These are phyloP conservation scores for Fragum sueziense DNA, from an alignment of 2,888 invertebrate species.

Conservation along the genomic window DNA sequence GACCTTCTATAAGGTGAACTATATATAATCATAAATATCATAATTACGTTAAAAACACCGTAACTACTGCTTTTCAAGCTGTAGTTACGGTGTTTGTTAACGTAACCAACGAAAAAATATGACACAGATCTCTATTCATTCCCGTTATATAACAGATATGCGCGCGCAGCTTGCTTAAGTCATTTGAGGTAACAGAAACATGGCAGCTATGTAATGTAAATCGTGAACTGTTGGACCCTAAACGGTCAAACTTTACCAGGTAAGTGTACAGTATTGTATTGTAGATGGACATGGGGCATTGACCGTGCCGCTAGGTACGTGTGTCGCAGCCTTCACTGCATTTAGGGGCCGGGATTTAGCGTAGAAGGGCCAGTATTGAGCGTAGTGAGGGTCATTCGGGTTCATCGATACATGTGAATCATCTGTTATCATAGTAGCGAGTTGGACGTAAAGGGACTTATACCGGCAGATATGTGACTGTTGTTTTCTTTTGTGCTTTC, in stretches of 20 bases:
- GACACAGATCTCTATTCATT: conserved; percentile 22
- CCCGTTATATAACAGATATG: conserved; percentile 56
- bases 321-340: conserved; percentile 4
- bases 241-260: conserved; percentile 25
- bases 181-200: conserved; percentile 49
- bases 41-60: no score
- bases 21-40: no score
- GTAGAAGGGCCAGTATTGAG: background rate
- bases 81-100: no score
- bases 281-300: background rate
- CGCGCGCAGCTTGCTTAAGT: conserved; percentile 56
- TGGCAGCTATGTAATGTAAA: conserved; percentile 44
- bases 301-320: conserved; percentile 1
- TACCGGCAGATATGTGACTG: conserved; percentile 2
- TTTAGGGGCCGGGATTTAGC: conserved; percentile 6
- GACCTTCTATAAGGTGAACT: conserved; percentile 19
- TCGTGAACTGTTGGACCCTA: conserved; percentile 7
- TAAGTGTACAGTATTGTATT: conserved; percentile 15
- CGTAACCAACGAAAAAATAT: no score
- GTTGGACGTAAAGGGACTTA: background rate
- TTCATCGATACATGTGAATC: conserved; percentile 19
- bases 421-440: background rate
- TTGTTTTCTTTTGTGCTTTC: conserved; percentile 1
- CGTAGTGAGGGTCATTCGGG: conserved; percentile 19
- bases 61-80: no score